A percentile compares a stretch with the other conserved stretches of the same genome.
phyloP scores from a whole-genome alignment of 2,888 invertebrate genomes.

The Agrenia bidenticulata region DNA sequence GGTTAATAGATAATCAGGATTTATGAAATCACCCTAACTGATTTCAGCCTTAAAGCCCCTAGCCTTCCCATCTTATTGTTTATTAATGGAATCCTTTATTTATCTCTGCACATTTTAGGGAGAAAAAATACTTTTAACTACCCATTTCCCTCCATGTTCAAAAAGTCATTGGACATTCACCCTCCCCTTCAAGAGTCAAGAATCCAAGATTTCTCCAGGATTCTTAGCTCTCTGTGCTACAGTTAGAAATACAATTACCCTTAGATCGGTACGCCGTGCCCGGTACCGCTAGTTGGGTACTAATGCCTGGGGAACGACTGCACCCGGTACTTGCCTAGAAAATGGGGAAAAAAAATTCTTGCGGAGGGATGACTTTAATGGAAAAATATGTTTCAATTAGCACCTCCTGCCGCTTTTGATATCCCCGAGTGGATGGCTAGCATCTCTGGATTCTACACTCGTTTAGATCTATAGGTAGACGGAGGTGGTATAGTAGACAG shows the following conservation, averaged over 20 bases:
- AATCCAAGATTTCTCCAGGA: too few species aligned
- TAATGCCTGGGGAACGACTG: too few species aligned
- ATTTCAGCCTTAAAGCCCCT: background rate
- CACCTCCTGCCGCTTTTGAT: conserved; percentile 18
- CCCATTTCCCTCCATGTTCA: background rate
- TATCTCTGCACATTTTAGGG: conserved; percentile 16
- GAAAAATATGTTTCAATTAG: conserved; percentile 46
- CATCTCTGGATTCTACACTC: too few species aligned
- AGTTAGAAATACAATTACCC: too few species aligned
- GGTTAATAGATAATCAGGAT: conserved; percentile 10
- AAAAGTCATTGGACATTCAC: background rate
- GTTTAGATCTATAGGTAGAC: too few species aligned
- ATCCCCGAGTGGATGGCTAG: too few species aligned
- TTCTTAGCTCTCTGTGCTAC: too few species aligned
- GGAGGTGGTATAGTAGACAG: too few species aligned
- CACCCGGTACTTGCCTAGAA: too few species aligned
- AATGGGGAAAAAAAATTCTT: background rate
- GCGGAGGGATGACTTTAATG: conserved; percentile 34
- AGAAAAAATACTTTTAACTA: conserved; percentile 10
- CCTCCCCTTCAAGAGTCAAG: too few species aligned
- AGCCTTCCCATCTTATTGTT: conserved; percentile 21
- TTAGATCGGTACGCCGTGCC: too few species aligned
- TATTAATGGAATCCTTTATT: conserved; percentile 40
- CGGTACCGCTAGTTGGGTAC: too few species aligned
- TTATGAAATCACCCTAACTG: conserved; percentile 14